Base-by-base conservation (phyloP, 2,888 invertebrate species). In the Spisula solida region DNA sequence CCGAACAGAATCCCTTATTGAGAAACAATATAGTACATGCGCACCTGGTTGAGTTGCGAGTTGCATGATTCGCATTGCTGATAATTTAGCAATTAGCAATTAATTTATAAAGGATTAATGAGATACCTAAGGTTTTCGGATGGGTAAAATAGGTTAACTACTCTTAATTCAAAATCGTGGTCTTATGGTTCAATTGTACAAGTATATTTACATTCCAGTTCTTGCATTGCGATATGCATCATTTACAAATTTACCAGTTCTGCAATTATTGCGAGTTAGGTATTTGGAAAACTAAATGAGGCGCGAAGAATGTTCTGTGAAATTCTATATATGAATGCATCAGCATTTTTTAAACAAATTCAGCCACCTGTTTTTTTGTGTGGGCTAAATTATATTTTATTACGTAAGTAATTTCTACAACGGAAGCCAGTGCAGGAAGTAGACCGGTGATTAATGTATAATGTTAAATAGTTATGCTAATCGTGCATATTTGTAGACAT, bases 211-310 rank as follows among this genome's bases (percentile, higher is more conserved):
- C 0, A 66, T 66, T 66, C 60, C 25, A 8, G 60, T n/a, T 20
- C 25, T 66, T 66, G 60, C 60, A 60, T 51, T 5, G n/a, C n/a
- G 60, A 60, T 60, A 25, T 25, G n/a, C n/a, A n/a, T 25, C 60
- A 66, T 25, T 66, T 25, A n/a, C 0, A 20, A 25, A 66, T 4
- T 66, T 25, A 5, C 2, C 60, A 25, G 2, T 25, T 66, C 25
- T 66, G 60, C 60, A n/a, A 56, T 56, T 2, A 20, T 56, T 20
- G 56, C n/a, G 18, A 10, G 10, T 20, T 25, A 66, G 25, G 25
- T 25, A 66, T 66, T 66, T 66, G 60, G n/a, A 66, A n/a, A 66
- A 25, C n/a, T 66, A 25, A 66, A 66, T 66, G 60, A 66, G 60
- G 60, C 25, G 25, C 25, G 25, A 8, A 25, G 10, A 66, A 51